These are phyloP conservation scores for Chloropsis hardwickii DNA, from an alignment of 2,113 vertebrate genomes.

Conservation along the genomic window DNA sequence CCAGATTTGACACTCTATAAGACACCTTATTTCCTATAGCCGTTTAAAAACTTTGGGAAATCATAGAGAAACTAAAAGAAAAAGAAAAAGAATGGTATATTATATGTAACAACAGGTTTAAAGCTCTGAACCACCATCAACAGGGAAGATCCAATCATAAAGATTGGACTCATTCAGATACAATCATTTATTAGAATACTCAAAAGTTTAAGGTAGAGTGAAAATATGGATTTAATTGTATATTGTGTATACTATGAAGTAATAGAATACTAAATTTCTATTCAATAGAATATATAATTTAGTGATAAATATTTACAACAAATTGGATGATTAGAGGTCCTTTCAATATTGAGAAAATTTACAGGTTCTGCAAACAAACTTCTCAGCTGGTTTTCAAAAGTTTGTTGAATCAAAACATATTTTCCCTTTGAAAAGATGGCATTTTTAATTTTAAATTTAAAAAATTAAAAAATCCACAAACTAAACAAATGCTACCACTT, in stretches of 20 bases:
- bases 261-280: neutral
- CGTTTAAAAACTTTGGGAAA: neutral
- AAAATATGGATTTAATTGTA: neutral
- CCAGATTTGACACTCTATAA: neutral
- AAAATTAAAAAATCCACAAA: neutral
- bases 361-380: neutral
- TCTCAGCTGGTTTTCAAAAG: neutral
- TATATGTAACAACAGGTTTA: neutral
- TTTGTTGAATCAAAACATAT: neutral
- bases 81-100: neutral
- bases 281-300: neutral
- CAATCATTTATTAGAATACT: neutral
- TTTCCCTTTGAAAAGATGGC: neutral
- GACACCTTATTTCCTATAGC: neutral
- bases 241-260: neutral
- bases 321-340: neutral
- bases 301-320: neutral
- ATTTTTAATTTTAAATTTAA: neutral
- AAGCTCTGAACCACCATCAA: neutral
- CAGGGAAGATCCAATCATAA: neutral
- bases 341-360: neutral
- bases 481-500: neutral
- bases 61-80: neutral
- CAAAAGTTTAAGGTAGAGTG: neutral
- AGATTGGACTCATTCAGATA: neutral